A percentile compares a stretch with the other conserved stretches of the same genome.
Evolutionary conservation across 2,888 invertebrate genomes (phyloP).

Genomic region (Sympetrum striolatum): DNA sequence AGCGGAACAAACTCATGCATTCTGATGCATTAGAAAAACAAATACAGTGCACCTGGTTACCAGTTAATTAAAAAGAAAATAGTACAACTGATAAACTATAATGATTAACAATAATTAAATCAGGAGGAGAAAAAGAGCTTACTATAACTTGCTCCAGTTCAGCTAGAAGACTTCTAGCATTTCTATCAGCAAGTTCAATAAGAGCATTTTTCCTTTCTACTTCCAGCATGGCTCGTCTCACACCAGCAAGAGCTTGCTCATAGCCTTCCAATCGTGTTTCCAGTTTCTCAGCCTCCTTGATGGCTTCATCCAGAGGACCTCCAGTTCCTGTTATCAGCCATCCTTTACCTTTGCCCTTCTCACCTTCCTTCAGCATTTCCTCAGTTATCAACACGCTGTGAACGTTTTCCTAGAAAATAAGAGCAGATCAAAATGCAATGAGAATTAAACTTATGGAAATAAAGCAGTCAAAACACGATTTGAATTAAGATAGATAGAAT

Average conservation of each 20-base stretch:
- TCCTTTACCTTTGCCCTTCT: slow-evolving; percentile 6
- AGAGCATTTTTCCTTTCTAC: slow-evolving; percentile 90
- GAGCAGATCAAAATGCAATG: too few species aligned
- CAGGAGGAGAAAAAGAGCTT: slow-evolving; percentile 56
- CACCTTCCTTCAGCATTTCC: slow-evolving; percentile 68
- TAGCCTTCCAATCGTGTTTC: slow-evolving; percentile 78
- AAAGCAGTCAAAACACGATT: too few species aligned
- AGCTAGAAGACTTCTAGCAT: slow-evolving; percentile 79
- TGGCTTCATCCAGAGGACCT: slow-evolving; percentile 71
- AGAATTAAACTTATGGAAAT: too few species aligned
- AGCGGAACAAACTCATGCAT: too few species aligned
- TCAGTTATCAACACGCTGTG: slow-evolving; percentile 92
- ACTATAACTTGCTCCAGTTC: slow-evolving; percentile 82
- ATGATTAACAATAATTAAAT: neutral
- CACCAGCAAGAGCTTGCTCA: slow-evolving; percentile 82
- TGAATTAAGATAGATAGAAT: too few species aligned
- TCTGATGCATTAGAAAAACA: too few species aligned
- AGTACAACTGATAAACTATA: neutral
- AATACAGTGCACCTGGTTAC: neutral
- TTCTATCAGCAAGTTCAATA: slow-evolving; percentile 84
- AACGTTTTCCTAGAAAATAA: slow-evolving; percentile 74
- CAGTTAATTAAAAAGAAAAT: neutral
- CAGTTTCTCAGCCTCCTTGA: slow-evolving; percentile 75
- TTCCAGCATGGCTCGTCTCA: slow-evolving; percentile 86
- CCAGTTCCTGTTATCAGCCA: slow-evolving; percentile 17